phyloP scores from a whole-genome alignment of 2,113 vertebrate species.

The Pelmatolapia mariae region DNA sequence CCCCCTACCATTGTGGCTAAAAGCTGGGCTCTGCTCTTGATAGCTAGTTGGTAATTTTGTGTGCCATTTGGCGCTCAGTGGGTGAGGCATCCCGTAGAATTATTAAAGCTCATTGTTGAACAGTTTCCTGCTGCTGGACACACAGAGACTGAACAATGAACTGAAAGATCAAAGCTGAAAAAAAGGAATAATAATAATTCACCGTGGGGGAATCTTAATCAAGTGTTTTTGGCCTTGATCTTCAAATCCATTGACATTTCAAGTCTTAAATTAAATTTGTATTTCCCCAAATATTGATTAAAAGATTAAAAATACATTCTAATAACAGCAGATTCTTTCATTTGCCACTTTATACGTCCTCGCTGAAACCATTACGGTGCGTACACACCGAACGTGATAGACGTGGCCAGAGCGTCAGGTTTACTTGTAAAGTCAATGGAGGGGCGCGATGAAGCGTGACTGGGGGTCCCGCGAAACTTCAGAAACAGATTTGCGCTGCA shows the following conservation, averaged over 20 bases:
- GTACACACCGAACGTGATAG: no score
- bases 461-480: rapidly evolving
- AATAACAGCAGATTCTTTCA: not conserved
- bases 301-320: not conserved
- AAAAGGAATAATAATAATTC: not conserved
- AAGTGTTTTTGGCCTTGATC: not conserved
- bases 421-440: not conserved
- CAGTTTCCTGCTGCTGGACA: not conserved
- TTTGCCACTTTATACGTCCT: no score
- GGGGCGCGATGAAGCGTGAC: not conserved
- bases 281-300: not conserved
- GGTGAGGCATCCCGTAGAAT: not conserved
- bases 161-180: not conserved
- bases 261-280: not conserved
- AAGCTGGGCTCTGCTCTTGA: not conserved
- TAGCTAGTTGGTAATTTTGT: not conserved
- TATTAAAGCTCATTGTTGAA: not conserved
- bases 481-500: not conserved
- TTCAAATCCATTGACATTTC: not conserved
- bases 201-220: not conserved
- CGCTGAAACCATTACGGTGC: no score
- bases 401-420: no score
- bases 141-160: not conserved
- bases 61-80: not conserved
- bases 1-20: not conserved